These are phyloP conservation scores for Characodon lateralis DNA, from an alignment of 2,797 vertebrate genomes.

Conservation along the genomic window DNA sequence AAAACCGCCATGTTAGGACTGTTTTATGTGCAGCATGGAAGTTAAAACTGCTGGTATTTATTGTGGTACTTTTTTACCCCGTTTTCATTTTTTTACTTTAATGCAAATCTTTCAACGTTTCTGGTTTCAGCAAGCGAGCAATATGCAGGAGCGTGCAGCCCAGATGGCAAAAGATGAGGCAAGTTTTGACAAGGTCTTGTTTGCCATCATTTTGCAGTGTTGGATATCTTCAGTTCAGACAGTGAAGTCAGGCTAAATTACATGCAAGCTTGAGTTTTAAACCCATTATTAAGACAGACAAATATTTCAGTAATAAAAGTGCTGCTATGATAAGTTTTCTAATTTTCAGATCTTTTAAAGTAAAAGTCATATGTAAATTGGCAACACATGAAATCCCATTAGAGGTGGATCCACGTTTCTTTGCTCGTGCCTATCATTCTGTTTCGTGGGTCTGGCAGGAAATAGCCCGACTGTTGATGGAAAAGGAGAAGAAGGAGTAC, in stretches of 20 bases:
- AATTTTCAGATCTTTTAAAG: background rate
- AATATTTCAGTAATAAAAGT: background rate
- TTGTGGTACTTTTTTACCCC: background rate
- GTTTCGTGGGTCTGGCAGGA: slow-evolving; percentile 79
- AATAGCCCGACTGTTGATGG: slow-evolving; percentile 92
- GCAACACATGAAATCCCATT: background rate
- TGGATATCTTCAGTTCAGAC: background rate
- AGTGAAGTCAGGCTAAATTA: slow-evolving; percentile 3
- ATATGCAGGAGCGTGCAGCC: slow-evolving; percentile 86
- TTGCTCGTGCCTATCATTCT: background rate
- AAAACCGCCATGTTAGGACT: background rate
- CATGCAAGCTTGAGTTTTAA: background rate
- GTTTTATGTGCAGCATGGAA: background rate
- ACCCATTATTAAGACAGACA: background rate
- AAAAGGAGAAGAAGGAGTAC: slow-evolving; percentile 91
- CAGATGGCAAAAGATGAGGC: slow-evolving; percentile 98
- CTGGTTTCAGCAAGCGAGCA: slow-evolving; percentile 82
- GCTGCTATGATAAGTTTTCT: background rate
- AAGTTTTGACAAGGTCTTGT: slow-evolving; percentile 43
- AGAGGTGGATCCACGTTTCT: background rate
- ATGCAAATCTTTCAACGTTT: slow-evolving; percentile 23
- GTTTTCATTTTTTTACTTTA: background rate
- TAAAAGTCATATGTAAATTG: background rate
- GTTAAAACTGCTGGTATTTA: too few relatives aligned
- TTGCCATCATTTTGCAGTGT: background rate